These are phyloP conservation scores for Carpatolechia fugitivella DNA, from an alignment of 2,888 invertebrate genomes.

Conservation along the genomic window DNA sequence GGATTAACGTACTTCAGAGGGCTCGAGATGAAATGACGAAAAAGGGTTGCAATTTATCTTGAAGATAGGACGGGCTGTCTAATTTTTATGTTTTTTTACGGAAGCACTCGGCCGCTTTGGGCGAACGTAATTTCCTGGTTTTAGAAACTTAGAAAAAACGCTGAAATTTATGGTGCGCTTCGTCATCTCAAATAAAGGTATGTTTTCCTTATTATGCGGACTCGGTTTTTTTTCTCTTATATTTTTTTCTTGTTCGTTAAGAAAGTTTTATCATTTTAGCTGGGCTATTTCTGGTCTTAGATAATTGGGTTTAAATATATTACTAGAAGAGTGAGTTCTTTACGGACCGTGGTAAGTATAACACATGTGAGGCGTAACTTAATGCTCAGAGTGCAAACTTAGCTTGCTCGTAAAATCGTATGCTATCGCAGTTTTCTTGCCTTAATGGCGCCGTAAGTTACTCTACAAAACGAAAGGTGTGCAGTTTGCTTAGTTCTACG, in stretches of 20 bases:
- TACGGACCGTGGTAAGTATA: not conserved
- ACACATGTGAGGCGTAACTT: not conserved
- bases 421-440: not conserved
- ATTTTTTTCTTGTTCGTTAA: not conserved
- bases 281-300: no score
- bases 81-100: constrained; percentile 9
- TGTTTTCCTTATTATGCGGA: not conserved
- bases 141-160: constrained; percentile 15
- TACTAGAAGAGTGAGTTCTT: not conserved
- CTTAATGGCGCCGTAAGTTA: constrained; percentile 1
- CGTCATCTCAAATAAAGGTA: constrained; percentile 14
- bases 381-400: not conserved
- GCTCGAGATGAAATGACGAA: not conserved
- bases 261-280: not conserved
- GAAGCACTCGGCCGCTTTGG: constrained; percentile 5
- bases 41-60: constrained; percentile 11
- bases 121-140: constrained; percentile 15
- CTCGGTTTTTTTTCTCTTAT: not conserved
- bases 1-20: not conserved
- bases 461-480: constrained; percentile 1
- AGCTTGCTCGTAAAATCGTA: not conserved
- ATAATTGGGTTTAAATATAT: no score
- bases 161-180: constrained; percentile 12
- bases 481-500: not conserved
- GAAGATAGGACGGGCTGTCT: constrained; percentile 1